These are phyloP conservation scores for Pogonomyrmex barbatus DNA, from an alignment of 1,140 invertebrate genomes.

Conservation along the genomic window DNA sequence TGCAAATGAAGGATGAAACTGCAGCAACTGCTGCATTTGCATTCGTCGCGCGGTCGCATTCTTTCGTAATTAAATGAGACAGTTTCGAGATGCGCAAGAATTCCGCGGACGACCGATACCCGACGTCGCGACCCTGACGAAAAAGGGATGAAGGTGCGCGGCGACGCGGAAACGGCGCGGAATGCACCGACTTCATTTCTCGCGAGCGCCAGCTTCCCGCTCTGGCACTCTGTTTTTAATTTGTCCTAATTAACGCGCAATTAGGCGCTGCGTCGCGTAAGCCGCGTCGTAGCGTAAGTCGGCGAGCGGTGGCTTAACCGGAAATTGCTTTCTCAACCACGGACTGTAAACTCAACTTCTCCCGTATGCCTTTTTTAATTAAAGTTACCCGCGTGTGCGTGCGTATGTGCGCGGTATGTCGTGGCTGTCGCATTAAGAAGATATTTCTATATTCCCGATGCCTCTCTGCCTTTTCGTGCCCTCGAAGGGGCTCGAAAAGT, in stretches of 20 bases:
- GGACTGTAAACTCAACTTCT: slow-evolving; percentile 28
- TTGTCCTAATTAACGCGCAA: slow-evolving; percentile 48
- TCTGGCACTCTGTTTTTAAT: slow-evolving; percentile 29
- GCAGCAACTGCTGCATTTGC: background rate
- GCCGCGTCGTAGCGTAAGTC: background rate
- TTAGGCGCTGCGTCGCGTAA: slow-evolving; percentile 24
- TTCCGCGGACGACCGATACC: background rate
- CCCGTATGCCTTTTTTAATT: slow-evolving; percentile 42
- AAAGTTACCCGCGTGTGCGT: background rate
- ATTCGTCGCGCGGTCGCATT: slow-evolving; percentile 15
- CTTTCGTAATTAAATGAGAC: slow-evolving; percentile 40
- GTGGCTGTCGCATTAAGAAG: background rate
- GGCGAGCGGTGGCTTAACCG: slow-evolving; percentile 28
- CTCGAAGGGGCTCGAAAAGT: background rate
- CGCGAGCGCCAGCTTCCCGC: background rate
- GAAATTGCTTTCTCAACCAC: slow-evolving; percentile 30
- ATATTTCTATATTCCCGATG: slow-evolving; percentile 16
- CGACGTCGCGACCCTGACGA: background rate
- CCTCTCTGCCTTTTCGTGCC: too few relatives aligned
- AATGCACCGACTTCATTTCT: background rate
- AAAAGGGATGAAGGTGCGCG: background rate
- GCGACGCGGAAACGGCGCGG: background rate
- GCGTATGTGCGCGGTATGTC: background rate
- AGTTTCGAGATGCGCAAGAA: background rate
- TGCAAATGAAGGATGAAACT: slow-evolving; percentile 17